These are phyloP conservation scores for Selene dorsalis DNA, from an alignment of 2,797 vertebrate genomes.

Conservation along the genomic window DNA sequence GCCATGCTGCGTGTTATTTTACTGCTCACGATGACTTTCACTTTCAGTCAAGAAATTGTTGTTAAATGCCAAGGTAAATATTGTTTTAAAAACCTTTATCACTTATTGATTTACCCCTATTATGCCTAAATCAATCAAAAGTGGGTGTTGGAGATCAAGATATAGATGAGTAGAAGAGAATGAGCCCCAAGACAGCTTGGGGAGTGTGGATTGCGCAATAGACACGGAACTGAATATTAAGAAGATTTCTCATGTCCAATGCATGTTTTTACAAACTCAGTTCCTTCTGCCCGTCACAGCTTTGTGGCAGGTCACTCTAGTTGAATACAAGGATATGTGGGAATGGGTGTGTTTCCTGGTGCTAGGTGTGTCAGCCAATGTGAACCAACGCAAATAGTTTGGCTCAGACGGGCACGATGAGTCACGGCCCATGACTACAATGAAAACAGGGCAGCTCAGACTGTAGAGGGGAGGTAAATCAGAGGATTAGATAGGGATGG, in stretches of 20 bases:
- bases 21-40: constrained; percentile 14
- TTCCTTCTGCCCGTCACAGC: constrained; percentile 23
- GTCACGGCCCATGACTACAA: constrained; percentile 83
- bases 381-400: constrained; percentile 83
- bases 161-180: constrained; percentile 1
- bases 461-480: constrained; percentile 72
- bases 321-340: constrained; percentile 82
- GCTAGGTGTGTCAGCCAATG: constrained; percentile 85
- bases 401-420: constrained; percentile 78
- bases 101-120: background rate
- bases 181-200: background rate
- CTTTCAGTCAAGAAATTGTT: background rate
- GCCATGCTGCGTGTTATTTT: background rate
- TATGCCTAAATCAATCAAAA: constrained; percentile 19
- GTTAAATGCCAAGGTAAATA: background rate
- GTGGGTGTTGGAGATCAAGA: background rate
- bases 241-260: constrained; percentile 17
- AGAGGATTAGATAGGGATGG: constrained; percentile 76
- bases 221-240: background rate
- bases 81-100: constrained; percentile 14
- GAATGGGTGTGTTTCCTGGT: constrained; percentile 85
- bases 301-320: constrained; percentile 54
- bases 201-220: constrained; percentile 9
- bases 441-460: constrained; percentile 77
- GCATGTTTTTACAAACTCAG: constrained; percentile 33